A percentile compares a stretch with the other conserved stretches of the same genome.
Conservation (phyloP, 53 echinoderm and acorn worm species). For the Zoroaster sp. region DNA sequence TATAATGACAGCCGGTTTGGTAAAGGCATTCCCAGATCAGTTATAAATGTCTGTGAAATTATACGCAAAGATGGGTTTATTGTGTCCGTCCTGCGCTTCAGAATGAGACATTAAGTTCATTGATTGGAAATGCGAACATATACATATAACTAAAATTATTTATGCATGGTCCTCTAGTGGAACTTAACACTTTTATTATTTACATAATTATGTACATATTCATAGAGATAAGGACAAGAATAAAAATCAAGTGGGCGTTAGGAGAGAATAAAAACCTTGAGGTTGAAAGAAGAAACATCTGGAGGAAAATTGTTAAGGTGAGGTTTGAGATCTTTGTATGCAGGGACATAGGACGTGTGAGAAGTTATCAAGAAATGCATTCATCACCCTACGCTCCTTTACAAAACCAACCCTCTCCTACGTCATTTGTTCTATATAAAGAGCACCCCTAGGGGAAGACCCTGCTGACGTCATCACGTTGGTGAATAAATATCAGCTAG, state of each 20-base stretch:
- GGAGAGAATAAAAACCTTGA: background rate
- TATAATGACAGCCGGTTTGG: background rate
- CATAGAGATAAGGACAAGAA: too few relatives aligned
- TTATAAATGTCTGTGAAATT: too few relatives aligned
- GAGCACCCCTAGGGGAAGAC: background rate
- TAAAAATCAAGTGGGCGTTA: background rate
- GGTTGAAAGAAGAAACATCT: background rate
- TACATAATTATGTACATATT: too few relatives aligned
- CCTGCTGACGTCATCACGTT: background rate
- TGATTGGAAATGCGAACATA: too few relatives aligned
- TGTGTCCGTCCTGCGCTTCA: too few relatives aligned
- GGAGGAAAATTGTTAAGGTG: background rate
- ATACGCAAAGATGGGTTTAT: too few relatives aligned
- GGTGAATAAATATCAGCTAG: background rate
- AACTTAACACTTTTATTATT: too few relatives aligned
- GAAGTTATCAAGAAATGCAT: background rate
- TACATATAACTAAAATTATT: too few relatives aligned
- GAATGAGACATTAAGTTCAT: too few relatives aligned
- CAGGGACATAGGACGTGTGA: background rate
- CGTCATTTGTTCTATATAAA: background rate
- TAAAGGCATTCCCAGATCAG: background rate
- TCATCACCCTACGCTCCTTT: background rate
- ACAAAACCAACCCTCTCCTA: background rate
- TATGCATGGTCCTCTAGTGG: too few relatives aligned
- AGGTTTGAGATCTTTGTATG: background rate